Percentiles rank a stretch among this genome's conserved stretches.
Conservation (phyloP, 2,113 vertebrate genomes). For the Pitta sordida region DNA sequence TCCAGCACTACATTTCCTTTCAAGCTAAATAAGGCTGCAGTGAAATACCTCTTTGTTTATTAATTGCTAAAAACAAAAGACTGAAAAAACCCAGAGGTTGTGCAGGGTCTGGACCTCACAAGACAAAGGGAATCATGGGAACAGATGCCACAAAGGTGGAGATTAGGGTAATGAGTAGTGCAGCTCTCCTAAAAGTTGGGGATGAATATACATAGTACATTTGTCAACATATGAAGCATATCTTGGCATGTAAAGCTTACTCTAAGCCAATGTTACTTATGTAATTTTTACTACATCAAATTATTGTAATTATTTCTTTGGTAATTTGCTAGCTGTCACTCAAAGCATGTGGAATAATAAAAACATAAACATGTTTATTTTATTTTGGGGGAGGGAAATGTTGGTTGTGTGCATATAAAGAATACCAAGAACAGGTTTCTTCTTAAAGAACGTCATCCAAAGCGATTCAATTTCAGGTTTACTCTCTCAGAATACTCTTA, state of each 20-base stretch:
- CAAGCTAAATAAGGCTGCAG: slow-evolving; percentile 11
- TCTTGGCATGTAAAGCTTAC: neutral
- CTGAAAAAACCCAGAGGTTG: neutral
- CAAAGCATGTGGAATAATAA: neutral
- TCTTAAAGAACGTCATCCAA: slow-evolving; percentile 37
- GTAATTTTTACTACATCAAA: neutral
- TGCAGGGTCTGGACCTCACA: neutral
- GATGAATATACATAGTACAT: neutral
- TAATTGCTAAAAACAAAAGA: slow-evolving; percentile 39
- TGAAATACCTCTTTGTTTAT: slow-evolving; percentile 12
- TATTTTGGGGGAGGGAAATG: neutral
- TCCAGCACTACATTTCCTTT: neutral
- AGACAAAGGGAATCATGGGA: slow-evolving; percentile 7
- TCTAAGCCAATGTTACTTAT: neutral
- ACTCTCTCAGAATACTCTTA: slow-evolving; percentile 30
- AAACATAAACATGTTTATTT: neutral
- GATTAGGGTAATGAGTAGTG: neutral
- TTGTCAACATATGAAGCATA: neutral
- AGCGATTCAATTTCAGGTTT: slow-evolving; percentile 38
- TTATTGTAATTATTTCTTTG: neutral
- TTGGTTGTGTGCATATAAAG: neutral
- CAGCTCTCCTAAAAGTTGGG: neutral
- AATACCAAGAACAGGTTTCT: slow-evolving; percentile 19
- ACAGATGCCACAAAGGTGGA: neutral
- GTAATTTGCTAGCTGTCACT: neutral